These are phyloP conservation scores for Torymus aiolomorphi DNA, from an alignment of 2,888 invertebrate species.

Conservation along the genomic window DNA sequence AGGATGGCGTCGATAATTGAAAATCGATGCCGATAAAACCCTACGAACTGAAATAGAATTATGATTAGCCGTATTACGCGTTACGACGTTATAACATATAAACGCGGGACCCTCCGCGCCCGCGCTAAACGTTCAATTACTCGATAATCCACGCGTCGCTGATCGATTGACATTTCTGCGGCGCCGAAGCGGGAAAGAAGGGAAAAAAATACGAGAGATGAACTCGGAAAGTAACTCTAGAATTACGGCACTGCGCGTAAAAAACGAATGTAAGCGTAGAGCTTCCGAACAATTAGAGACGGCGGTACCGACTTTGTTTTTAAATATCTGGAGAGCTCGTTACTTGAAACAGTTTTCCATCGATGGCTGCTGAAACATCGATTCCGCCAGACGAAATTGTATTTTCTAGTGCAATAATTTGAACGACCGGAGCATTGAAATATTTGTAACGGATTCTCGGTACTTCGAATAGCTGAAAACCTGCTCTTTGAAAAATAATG, in stretches of 20 bases:
- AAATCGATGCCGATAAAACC: conserved; percentile 54
- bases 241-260: not conserved
- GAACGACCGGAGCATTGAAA: no score
- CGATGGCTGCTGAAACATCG: no score
- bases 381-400: no score
- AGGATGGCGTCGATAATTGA: conserved; percentile 50
- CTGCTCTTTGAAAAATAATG: no score
- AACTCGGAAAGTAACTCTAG: not conserved
- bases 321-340: no score
- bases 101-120: conserved; percentile 18
- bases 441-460: no score
- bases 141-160: conserved; percentile 18
- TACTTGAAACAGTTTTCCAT: no score
- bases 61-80: conserved; percentile 64
- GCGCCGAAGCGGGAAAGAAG: not conserved
- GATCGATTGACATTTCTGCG: conserved; percentile 43
- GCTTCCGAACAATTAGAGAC: no score
- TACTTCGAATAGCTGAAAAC: no score
- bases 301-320: no score
- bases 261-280: not conserved
- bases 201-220: not conserved
- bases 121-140: conserved; percentile 28
- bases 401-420: no score
- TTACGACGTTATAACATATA: conserved; percentile 36
- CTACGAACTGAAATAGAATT: conserved; percentile 65